These are phyloP conservation scores for Serranus cabrilla DNA, from an alignment of 2,797 vertebrate species.

Conservation along the genomic window DNA sequence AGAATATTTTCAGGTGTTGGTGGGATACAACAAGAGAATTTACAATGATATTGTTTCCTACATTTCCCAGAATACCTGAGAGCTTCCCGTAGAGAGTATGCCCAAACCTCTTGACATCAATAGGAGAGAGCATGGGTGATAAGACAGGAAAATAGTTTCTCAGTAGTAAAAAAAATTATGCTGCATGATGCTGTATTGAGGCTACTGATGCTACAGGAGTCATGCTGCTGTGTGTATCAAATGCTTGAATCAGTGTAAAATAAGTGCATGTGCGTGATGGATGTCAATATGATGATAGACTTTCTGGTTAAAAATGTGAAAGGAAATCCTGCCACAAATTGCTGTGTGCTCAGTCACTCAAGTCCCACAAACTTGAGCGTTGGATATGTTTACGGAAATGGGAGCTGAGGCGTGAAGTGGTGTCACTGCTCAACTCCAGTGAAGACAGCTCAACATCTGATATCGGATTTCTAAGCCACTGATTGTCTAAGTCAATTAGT, in stretches of 20 bases:
- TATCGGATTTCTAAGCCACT: slow-evolving; percentile 54
- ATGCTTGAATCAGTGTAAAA: not conserved
- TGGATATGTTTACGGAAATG: slow-evolving; percentile 6
- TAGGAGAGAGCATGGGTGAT: slow-evolving; percentile 12
- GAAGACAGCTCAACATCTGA: slow-evolving; percentile 40
- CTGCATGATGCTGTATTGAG: not conserved
- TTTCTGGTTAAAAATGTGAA: slow-evolving; percentile 8
- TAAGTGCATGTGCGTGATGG: not conserved
- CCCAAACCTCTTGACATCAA: slow-evolving; percentile 21
- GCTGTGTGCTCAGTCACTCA: not conserved
- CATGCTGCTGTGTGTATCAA: not conserved
- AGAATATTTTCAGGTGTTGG: too few relatives aligned
- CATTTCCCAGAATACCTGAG: slow-evolving; percentile 10
- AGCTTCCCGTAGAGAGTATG: slow-evolving; percentile 4
- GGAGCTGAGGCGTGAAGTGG: slow-evolving; percentile 7
- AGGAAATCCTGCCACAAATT: not conserved
- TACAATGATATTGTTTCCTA: slow-evolving; percentile 16
- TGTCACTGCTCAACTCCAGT: slow-evolving; percentile 11
- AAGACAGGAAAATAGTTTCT: not conserved
- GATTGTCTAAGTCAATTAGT: slow-evolving; percentile 64
- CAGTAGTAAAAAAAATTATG: slow-evolving; percentile 7
- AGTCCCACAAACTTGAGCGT: not conserved
- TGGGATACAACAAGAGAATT: too few relatives aligned
- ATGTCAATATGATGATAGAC: not conserved
- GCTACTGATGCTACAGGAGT: not conserved